Base-by-base conservation (phyloP, 2,888 invertebrate species). In the Philhelius pedissequus region DNA sequence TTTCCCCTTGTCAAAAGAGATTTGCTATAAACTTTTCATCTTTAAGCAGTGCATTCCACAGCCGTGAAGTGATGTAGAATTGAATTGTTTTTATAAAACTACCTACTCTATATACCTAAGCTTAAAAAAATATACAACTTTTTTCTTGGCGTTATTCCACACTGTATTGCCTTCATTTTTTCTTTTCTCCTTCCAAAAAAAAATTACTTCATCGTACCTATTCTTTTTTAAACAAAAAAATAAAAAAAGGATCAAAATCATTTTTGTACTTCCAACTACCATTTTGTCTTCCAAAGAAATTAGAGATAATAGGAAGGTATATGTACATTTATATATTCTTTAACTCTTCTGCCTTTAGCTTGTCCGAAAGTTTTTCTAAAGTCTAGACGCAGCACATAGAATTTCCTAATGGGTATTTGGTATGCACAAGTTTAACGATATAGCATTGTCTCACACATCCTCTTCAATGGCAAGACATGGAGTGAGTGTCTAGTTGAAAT, bases 231-330 rank as follows among this genome's bases (percentile, higher is more conserved):
- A 22, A 70, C 50, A 64, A 64, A 22, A 69, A 48, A 69, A 62
- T 11, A 56, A 56, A 15, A 56, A 35, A 71, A 38, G 43, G 40
- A 78, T 40, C 32, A 35, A 66, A 74, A 80, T 74, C 52, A 80
- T 81, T 81, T 81, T 81, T 75, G 58, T 76, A 64, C 76, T 71
- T 76, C 38, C 66, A 76, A 77, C 71, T 77, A 77, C 71, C 76
- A 77, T 30, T 7, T 18, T 40, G 27, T 20, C 3, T 25, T 32
- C 8, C 45, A 40, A 60, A n/a, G 18, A 60, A 73, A 73, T 70
- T 66, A 73, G 70, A 71, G 60, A 73, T 64, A 64, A 82, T 58
- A 81, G 22, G 13, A 64, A 81, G 22, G 13, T 68, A 71, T 32
- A 15, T 60, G 76, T 60, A 77, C 73, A 73, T 77, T 77, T 62